A percentile compares a stretch with the other conserved stretches of the same genome.
Evolutionary conservation across 1,140 invertebrate genomes (phyloP).

Genomic region (Polypedilum pembai): DNA sequence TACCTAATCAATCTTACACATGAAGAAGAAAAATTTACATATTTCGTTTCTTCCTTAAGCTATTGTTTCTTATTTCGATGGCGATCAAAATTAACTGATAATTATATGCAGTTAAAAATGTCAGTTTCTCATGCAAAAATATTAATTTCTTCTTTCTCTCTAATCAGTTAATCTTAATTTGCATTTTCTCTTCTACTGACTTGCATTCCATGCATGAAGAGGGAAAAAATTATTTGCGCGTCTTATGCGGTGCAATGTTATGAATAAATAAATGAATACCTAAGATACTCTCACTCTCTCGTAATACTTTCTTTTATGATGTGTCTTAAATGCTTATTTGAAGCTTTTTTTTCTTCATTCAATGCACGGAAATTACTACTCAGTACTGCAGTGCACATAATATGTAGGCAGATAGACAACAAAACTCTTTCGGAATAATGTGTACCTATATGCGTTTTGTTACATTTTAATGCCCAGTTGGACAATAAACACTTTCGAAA

Average conservation of each 20-base stretch:
- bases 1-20: too few relatives aligned
- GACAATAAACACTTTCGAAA: constrained; percentile 17
- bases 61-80: neutral
- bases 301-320: constrained; percentile 18
- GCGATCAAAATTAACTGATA: neutral
- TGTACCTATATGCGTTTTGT: neutral
- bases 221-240: neutral
- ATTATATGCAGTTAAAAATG: neutral
- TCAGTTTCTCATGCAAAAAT: neutral
- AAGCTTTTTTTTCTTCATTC: neutral
- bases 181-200: neutral
- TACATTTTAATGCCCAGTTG: constrained; percentile 12
- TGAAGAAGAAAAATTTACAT: neutral
- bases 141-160: neutral
- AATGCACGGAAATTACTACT: neutral
- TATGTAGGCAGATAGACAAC: neutral
- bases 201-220: neutral
- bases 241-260: constrained; percentile 2
- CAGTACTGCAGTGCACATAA: neutral
- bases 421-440: too few relatives aligned
- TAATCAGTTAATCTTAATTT: neutral
- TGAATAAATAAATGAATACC: constrained; percentile 7
- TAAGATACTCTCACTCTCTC: neutral
- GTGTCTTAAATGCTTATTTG: neutral
- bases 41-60: neutral